Evolutionary conservation across 2,797 vertebrate genomes (phyloP).

Genomic region (Cirrhinus molitorella): DNA sequence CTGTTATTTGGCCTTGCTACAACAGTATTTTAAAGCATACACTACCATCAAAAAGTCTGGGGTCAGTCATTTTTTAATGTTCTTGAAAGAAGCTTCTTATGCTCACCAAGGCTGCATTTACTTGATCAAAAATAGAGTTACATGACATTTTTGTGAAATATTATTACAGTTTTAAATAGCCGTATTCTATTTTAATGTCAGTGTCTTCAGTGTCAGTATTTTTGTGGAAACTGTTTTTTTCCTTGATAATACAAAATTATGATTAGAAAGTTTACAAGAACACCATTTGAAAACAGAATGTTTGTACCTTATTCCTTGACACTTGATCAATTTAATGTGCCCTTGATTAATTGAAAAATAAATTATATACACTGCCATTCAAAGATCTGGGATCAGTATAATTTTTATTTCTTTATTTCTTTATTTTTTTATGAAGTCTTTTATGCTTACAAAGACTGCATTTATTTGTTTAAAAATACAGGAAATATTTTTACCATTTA

Average conservation of each 20-base stretch:
- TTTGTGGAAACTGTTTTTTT: not conserved
- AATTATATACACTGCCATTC: too few relatives aligned
- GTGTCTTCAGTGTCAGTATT: not conserved
- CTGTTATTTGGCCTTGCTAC: not conserved
- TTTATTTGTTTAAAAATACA: too few relatives aligned
- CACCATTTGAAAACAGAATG: not conserved
- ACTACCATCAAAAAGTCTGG: not conserved
- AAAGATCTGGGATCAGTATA: too few relatives aligned
- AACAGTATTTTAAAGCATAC: not conserved
- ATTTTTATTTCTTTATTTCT: too few relatives aligned
- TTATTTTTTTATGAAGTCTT: too few relatives aligned
- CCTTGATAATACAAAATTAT: not conserved
- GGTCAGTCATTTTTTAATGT: not conserved
- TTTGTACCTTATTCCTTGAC: not conserved
- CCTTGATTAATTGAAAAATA: not conserved
- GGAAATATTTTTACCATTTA: too few relatives aligned
- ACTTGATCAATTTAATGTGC: not conserved
- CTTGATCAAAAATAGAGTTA: not conserved
- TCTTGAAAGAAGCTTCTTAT: not conserved
- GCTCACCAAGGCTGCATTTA: not conserved
- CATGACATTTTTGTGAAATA: not conserved
- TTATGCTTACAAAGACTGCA: too few relatives aligned
- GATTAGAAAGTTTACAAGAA: not conserved
- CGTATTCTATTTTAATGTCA: not conserved
- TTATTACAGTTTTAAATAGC: not conserved